These are phyloP conservation scores for Calvadosia cruxmelitensis DNA, from an alignment of 30 jellyfish, hydroid and myxozoan genomes.

Conservation along the genomic window DNA sequence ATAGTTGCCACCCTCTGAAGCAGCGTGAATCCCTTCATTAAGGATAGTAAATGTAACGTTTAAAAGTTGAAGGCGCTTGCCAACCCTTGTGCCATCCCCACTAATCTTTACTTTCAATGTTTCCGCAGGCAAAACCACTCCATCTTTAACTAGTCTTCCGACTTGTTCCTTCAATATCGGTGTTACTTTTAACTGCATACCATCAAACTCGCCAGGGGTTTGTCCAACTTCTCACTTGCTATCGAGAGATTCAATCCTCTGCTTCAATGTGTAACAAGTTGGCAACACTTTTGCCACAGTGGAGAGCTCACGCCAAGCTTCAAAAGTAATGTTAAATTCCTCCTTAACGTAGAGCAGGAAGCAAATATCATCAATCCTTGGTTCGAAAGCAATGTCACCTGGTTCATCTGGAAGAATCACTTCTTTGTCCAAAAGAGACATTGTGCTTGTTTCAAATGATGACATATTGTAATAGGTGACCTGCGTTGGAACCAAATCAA, in stretches of 20 bases:
- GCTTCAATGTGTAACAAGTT: background rate
- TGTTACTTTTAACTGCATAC: background rate
- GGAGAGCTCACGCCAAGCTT: constrained; percentile 11
- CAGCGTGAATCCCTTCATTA: background rate
- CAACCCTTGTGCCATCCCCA: background rate
- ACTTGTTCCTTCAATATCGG: background rate
- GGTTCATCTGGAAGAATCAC: background rate
- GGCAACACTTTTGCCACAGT: background rate
- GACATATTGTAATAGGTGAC: too few relatives aligned
- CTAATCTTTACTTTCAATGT: too few relatives aligned
- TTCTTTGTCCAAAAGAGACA: too few relatives aligned
- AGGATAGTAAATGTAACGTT: background rate
- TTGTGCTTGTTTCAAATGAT: too few relatives aligned
- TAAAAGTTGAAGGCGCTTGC: background rate
- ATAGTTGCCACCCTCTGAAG: background rate
- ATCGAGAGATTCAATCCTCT: background rate
- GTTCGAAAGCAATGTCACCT: background rate
- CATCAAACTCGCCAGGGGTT: constrained; percentile 5
- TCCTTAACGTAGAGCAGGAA: constrained; percentile 8
- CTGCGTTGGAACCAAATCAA: background rate
- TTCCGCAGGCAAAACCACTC: background rate
- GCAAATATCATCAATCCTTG: background rate
- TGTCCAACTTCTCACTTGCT: background rate
- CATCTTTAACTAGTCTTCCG: background rate
- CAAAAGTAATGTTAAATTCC: constrained; percentile 3